Percentiles rank a stretch among this genome's conserved stretches.
Conservation (phyloP, 2,797 vertebrate species). For the Hippopotamyrus pictus region DNA sequence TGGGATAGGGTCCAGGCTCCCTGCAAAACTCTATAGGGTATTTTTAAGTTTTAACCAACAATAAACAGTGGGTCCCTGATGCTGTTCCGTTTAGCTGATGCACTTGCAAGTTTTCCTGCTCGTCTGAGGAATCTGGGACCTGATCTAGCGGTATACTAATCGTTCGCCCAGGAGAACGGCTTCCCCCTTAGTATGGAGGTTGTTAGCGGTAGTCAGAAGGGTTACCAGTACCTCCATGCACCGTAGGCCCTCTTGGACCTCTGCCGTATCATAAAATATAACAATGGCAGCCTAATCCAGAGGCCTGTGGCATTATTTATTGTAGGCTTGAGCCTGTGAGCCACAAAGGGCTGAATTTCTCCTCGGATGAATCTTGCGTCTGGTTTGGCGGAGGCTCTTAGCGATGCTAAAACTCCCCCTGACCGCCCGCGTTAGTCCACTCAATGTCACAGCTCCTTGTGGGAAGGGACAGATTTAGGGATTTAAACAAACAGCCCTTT, state of each 20-base stretch:
- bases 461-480: conserved; percentile 13
- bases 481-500: conserved; percentile 4
- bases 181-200: neutral
- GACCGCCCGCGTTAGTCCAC: neutral
- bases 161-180: neutral
- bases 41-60: neutral
- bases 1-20: neutral
- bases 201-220: neutral
- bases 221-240: neutral
- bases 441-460: neutral
- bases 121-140: neutral
- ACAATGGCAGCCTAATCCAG: neutral
- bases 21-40: neutral
- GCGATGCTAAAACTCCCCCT: neutral
- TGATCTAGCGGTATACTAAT: neutral
- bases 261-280: neutral
- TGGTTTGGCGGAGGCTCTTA: neutral
- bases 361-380: neutral
- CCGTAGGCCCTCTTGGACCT: neutral
- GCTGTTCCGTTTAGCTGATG: neutral
- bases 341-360: neutral
- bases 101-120: neutral
- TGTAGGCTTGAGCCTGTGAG: neutral
- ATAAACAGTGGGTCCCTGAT: neutral
- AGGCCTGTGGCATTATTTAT: neutral